Evolutionary conservation across 2,113 vertebrate genomes (phyloP), one percentile per base, ranked within the genome.

Genomic region (Misgurnus anguillicaudatus): DNA sequence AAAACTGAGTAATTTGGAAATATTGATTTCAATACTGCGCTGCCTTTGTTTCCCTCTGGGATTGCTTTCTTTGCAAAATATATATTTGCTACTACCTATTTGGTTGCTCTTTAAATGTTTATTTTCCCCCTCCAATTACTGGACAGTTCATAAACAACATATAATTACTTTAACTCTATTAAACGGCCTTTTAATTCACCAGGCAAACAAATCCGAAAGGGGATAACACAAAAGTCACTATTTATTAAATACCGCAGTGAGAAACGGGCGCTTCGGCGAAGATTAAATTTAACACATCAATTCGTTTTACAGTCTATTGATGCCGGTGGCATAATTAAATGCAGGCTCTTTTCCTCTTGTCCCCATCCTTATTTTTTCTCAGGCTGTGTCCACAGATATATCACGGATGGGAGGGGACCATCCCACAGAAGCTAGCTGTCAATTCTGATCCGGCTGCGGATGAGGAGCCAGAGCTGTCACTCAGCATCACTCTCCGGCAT

Each of bases 301-400:
- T 87, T 86, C 76, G 53, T 62, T 84, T 81, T 36, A 66, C 73
- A 71, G 81, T 76, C 77, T 84, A 72, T 51, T 73, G 81, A 82
- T 79, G 73, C 80, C 57, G 69, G 61, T 42, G 51, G 82, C 86
- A 90, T 88, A 89, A 90, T 89, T 71, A 85, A 90, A 88, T 86
- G 87, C 84, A 88, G 85, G 86, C 76, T 48, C 60, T 41, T 65
- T 62, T 57, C 47, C 63, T 21, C 53, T 38, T 41, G 36, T 47
- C 39, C 3, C 55, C 24, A 69, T 48, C 16, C n/a, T 66, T 16
- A 2, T 48, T 41, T 75, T 38, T 67, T 45, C 11, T 77, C 45
- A 31, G 60, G 64, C 60, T 80, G 68, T 65, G 61, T 77, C 65
- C 68, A 58, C 55, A 60, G 72, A 48, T 81, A 81, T 80, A 84